These are phyloP conservation scores for Acipenser oxyrinchus DNA, from an alignment of 2,797 vertebrate genomes.

Conservation along the genomic window DNA sequence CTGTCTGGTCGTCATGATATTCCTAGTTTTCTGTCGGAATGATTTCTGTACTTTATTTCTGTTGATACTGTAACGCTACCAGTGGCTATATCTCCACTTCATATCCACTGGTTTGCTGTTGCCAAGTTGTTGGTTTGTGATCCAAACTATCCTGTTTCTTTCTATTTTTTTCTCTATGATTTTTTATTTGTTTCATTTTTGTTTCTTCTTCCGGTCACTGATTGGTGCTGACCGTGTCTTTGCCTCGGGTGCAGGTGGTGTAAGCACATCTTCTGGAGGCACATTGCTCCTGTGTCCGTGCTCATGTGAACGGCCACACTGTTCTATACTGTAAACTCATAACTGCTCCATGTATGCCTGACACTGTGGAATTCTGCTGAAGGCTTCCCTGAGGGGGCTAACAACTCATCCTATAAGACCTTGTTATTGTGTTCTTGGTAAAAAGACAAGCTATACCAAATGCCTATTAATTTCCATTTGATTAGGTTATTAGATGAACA, in stretches of 20 bases:
- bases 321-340: slow-evolving; percentile 67
- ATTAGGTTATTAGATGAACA: too few species aligned
- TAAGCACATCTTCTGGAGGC: slow-evolving; percentile 56
- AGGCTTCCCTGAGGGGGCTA: too few species aligned
- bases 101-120: slow-evolving; percentile 17
- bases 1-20: slow-evolving; percentile 49
- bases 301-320: slow-evolving; percentile 64
- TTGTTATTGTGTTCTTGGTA: too few species aligned
- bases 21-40: slow-evolving; percentile 40
- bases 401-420: too few species aligned
- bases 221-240: slow-evolving; percentile 66
- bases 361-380: slow-evolving; percentile 88
- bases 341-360: slow-evolving; percentile 79
- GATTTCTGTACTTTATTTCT: slow-evolving; percentile 46
- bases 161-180: slow-evolving; percentile 7
- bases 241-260: slow-evolving; percentile 60
- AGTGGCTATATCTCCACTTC: slow-evolving; percentile 36
- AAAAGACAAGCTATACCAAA: too few species aligned
- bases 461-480: too few species aligned
- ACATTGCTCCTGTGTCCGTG: slow-evolving; percentile 63
- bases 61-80: slow-evolving; percentile 42
- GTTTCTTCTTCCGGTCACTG: slow-evolving; percentile 49
- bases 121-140: slow-evolving; percentile 28
- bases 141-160: neutral
- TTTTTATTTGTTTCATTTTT: neutral